Conservation (phyloP, 2,113 vertebrate species). For the Saimiri boliviensis region DNA sequence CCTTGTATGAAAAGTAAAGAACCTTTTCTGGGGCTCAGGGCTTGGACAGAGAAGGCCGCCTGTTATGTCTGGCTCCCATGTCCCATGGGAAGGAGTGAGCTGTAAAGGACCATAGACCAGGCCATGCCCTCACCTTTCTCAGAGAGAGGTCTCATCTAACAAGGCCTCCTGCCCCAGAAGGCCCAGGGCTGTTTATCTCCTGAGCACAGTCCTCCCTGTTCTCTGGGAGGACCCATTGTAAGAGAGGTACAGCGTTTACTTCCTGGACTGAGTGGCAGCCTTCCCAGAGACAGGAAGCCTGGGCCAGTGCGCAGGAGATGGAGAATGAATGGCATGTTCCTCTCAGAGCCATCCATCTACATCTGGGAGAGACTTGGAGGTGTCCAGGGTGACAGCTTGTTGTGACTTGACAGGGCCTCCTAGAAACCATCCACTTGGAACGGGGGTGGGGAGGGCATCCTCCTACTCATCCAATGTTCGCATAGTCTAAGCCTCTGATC, state of each 20-base stretch:
- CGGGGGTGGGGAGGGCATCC: fast-evolving
- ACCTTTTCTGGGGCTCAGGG: not conserved
- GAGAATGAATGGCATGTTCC: conserved; percentile 14
- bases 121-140: not conserved
- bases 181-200: not conserved
- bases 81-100: not conserved
- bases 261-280: not conserved
- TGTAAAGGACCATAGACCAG: not conserved
- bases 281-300: not conserved
- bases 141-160: not conserved
- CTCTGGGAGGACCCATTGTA: not conserved
- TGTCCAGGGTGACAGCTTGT: not conserved
- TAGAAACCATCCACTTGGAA: not conserved
- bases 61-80: not conserved
- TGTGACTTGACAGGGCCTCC: not conserved
- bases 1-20: not conserved
- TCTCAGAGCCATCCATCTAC: not conserved
- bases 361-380: not conserved
- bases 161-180: not conserved
- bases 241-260: not conserved
- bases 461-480: not conserved
- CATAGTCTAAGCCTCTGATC: not conserved
- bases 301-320: not conserved
- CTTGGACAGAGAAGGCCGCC: not conserved
- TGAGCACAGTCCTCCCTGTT: fast-evolving